Base-by-base conservation (phyloP, 2,113 vertebrate species). In the Sciurus niger region DNA sequence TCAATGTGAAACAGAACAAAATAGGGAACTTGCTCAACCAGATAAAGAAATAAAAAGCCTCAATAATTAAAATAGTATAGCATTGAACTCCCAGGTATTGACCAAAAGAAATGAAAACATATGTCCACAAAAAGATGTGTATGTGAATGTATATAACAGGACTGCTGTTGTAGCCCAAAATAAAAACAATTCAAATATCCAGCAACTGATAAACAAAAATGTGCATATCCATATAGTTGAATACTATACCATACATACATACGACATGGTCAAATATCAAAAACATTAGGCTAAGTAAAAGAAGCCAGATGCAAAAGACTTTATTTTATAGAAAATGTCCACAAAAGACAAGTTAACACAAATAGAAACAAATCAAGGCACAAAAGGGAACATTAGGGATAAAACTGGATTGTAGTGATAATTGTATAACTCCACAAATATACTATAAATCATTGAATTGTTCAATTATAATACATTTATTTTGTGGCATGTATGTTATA, bases 201-300 rank as follows among this genome's bases (percentile, higher is more conserved):
- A 95, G 68, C 68, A 93, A 85, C 24, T 40, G 51, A 63, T 77
- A 82, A 86, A 78, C 17, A 96, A 84, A 84, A 83, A 79, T 53
- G 43, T 70, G 25, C 77, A 60, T 24, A 53, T 34, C 4, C 30
- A 77, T 30, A 53, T 48, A 80, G 82, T 55, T n/a, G 37, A 78
- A 80, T 30, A 80, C 51, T 37, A 30, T 82, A 90, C 17, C 82
- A 91, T 25, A 87, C 1, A 90, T 28, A 43, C 32, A 48, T 84
- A 10, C 60, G 37, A 76, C 25, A 76, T 17, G 12, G 25, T 60
- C 40, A 67, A 86, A 79, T 4, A 46, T 94, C 25, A 94, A 86
- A 86, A 90, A 60, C 60, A 84, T 68, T 73, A 90, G 12, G 16
- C 22, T 74, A 60, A 87, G 14, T 63, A 74, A 2, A 96, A 76